Base-by-base conservation (phyloP, 2,113 vertebrate species). In the Haliaeetus leucogaster region DNA sequence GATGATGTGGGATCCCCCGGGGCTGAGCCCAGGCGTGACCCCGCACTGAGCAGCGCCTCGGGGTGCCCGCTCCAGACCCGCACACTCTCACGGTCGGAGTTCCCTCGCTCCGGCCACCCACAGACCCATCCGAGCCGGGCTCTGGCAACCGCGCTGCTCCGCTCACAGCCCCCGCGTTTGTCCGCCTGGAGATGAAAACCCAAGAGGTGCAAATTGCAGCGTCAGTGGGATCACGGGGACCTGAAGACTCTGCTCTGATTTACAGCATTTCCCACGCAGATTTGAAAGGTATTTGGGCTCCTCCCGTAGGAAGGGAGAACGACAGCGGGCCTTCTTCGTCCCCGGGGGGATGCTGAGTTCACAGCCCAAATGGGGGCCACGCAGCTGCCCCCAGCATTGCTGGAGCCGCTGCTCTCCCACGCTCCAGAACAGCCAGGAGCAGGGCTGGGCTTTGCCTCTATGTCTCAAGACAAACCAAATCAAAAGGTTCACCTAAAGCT, bases 11-110 rank as follows among this genome's bases (percentile, higher is more conserved):
- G 52, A 42, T 40, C 23, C 42, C 16, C 7, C 3, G 2, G 61
- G 18, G 21, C 63, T 7, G 16, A 78, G 53, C 45, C 62, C 53
- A 30, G 43, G 15, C 1, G 1, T 42, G 61, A 58, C 36, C 17
- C 47, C 2, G 11, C 61, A 23, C 12, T 3, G 1, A 30, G 23
- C 43, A 1, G 26, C 36, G 53, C 47, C 12, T 63, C 1, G 10
- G 34, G 74, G 29, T 3, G 3, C 27, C 38, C 2, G 1, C 47
- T 7, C 15, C 74, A 47, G 47, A 18, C 56, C 47, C 5, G 0
- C 32, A 5, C 8, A 1, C 7, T 30, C 63, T 43, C n/a, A 13
- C 1, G 6, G 25, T 10, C 3, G 0, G 36, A 30, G 16, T 26
- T 13, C 11, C 32, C 53, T 77, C 9, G 5, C 20, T 16, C 58